These are phyloP conservation scores for Linurgus olivaceus DNA, from an alignment of 2,797 vertebrate genomes.

Conservation along the genomic window DNA sequence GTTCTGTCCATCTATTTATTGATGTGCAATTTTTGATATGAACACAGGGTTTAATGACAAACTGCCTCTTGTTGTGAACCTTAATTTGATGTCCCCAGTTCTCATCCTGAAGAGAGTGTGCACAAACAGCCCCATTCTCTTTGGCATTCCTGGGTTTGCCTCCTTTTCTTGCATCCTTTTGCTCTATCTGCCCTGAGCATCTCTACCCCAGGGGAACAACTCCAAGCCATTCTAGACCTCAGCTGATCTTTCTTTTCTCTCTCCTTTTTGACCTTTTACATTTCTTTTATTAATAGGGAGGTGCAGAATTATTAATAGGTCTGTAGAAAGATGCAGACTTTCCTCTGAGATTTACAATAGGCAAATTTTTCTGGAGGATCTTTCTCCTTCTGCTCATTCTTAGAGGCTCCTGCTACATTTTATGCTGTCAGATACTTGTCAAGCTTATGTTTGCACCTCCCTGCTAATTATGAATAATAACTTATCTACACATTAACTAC, in stretches of 20 bases:
- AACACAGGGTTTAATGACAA: background rate
- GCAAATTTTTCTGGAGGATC: background rate
- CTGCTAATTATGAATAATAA: background rate
- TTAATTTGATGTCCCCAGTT: background rate
- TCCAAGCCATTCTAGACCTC: background rate
- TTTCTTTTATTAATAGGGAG: background rate
- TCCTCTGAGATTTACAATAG: background rate
- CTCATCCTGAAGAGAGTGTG: accelerated
- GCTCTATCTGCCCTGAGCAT: accelerated
- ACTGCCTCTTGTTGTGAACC: background rate
- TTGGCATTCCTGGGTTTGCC: background rate
- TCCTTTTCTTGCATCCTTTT: background rate
- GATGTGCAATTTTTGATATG: background rate
- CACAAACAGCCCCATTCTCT: accelerated
- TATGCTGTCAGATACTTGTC: background rate
- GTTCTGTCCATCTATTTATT: background rate
- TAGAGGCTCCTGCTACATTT: background rate
- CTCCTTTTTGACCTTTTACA: background rate
- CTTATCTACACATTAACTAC: background rate
- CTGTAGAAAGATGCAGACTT: background rate
- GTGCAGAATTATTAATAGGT: background rate
- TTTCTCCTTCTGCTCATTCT: background rate
- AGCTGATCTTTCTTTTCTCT: no score
- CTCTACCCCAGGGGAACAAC: background rate
- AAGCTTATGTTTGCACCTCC: background rate